Base-by-base conservation (phyloP, 2,797 vertebrate species). In the Chromis chromis region DNA sequence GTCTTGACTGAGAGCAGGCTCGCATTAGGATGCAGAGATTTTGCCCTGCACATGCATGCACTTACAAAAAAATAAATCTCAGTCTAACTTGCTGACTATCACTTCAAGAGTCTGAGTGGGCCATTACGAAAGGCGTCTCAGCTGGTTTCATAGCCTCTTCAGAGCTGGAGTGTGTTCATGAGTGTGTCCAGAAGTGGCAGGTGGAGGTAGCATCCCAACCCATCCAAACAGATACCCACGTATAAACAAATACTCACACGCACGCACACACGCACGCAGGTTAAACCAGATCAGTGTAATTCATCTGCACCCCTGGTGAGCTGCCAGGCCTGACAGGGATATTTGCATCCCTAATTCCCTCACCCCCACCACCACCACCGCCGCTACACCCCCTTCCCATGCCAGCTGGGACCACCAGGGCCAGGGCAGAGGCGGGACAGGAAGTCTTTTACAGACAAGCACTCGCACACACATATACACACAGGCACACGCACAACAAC, bases 271-370 rank as follows among this genome's bases (percentile, higher is more conserved):
- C 58, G 24, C 65, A 52, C 54, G 17, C 40, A 7, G 27, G 84
- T 85, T 89, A 86, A 89, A 92, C 78, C 80, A 91, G 86, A 93
- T 90, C 86, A 80, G 63, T 85, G 81, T 92, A 88, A 94, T 93
- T 93, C 87, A 93, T 91, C 76, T 72, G 70, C 62, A 61, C 58
- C 91, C 81, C 86, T 55, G 79, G 92, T 87, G 92, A 91, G 81
- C 74, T 69, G 83, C 75, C 73, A 62, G 48, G 27, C 63, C 60
- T 90, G 78, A 86, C 87, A 83, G 83, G 87, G 79, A 92, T 89
- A 94, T 95, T 93, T 94, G 91, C 93, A 95, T 95, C 86, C 40
- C 60, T 93, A 91, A 94, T 92, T 92, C 87, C 82, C 86, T 76
- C 77, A 74, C 67, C 64, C 50, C 64, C 40, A 25, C 42, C 60